Base-by-base conservation (phyloP, 2,797 vertebrate species). In the Furcifer pardalis region DNA sequence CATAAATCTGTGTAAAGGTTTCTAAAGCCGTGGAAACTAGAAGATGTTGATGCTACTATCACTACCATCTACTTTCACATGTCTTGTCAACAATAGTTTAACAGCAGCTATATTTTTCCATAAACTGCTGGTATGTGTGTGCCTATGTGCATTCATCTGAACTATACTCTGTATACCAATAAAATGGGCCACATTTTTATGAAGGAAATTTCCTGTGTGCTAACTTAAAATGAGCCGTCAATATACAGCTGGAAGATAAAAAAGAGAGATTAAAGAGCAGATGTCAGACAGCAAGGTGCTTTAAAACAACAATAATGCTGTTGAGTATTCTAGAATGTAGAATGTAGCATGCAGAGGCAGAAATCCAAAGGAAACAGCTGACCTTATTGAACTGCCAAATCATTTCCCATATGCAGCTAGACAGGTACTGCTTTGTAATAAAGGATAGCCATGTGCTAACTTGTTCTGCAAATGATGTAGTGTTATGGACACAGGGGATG, bases 131-230 rank as follows among this genome's bases (percentile, higher is more conserved):
- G n/a, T 49, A 1, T 49, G 4, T 49, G 46, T 49, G 46, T 49
- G 7, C 4, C 1, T 49, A 12, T 49, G 4, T 12, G 46, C 46
- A 37, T 60, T 68, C 86, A 90, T 93, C 94, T 92, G 79, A 92
- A 81, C 91, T 90, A 52, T 78, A 83, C 92, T 89, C 89, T 59
- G 81, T 84, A 74, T 77, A 93, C 85, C 80, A 93, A 91, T 93
- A 93, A 94, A 94, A 92, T 46, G 73, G 93, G 84, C 89, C 84
- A 89, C 91, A 59, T 84, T 75, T 89, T 91, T 86, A 92, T 60
- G 90, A 93, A 93, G 82, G 93, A 86, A 92, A 92, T 94, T 95
- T 94, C 90, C 89, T 93, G 87, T 88, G 86, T 90, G 89, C 84
- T 92, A 92, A 93, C 89, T 94, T 92, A 93, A 94, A 89, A 92